Percentiles rank a stretch among this genome's conserved stretches.
Evolutionary conservation across 2,797 vertebrate species (phyloP).

Genomic region (Bufotes viridis): DNA sequence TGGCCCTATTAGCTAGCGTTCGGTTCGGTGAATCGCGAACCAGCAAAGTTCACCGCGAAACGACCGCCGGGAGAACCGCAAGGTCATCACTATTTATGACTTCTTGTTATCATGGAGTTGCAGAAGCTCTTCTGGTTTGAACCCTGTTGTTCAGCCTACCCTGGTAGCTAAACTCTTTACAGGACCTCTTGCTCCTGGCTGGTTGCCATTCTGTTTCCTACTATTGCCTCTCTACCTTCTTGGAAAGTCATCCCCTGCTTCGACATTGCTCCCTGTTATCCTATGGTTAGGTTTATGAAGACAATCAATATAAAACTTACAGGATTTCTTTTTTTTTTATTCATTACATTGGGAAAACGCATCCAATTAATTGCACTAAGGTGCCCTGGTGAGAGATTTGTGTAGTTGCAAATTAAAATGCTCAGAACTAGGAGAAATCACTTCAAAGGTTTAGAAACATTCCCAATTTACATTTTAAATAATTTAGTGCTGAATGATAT

Average conservation of each 20-base stretch:
- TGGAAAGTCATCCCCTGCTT: background rate
- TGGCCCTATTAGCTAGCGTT: too few relatives aligned
- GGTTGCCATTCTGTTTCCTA: background rate
- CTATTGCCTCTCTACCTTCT: background rate
- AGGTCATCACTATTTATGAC: too few relatives aligned
- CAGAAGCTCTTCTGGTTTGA: too few relatives aligned
- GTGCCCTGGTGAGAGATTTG: background rate
- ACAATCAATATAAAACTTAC: background rate
- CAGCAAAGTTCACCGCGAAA: too few relatives aligned
- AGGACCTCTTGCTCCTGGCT: background rate
- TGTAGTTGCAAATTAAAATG: slow-evolving; percentile 13
- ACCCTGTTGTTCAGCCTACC: too few relatives aligned
- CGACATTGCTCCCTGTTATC: background rate
- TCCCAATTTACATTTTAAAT: slow-evolving; percentile 23
- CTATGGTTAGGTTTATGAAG: background rate
- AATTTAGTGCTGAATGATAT: slow-evolving; percentile 18
- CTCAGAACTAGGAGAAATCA: background rate
- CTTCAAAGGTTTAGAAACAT: slow-evolving; percentile 8
- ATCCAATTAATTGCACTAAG: background rate
- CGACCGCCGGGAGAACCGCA: too few relatives aligned
- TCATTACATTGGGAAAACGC: background rate
- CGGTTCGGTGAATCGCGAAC: too few relatives aligned
- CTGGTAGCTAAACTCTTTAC: too few relatives aligned
- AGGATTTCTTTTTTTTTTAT: background rate
- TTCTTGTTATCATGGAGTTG: too few relatives aligned